These are phyloP conservation scores for Phataginus tricuspis DNA, from an alignment of 2,797 vertebrate genomes.

Conservation along the genomic window DNA sequence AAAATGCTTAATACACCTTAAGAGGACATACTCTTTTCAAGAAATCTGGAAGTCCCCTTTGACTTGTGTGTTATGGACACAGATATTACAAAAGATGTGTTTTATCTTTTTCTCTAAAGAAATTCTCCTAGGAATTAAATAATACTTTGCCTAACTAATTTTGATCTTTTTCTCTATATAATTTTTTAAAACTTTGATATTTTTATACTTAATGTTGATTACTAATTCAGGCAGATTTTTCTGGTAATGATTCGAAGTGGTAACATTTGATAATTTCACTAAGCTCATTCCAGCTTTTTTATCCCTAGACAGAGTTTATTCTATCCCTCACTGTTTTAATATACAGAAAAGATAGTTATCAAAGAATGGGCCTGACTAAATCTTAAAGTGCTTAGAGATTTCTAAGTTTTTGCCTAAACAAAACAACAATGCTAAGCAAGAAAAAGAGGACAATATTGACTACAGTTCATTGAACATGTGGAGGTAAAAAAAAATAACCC, in stretches of 20 bases:
- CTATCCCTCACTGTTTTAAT: neutral
- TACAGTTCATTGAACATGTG: neutral
- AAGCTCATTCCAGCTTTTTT: neutral
- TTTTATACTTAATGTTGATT: neutral
- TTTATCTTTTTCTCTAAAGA: conserved; percentile 6
- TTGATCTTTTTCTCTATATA: neutral
- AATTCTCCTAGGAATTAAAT: neutral
- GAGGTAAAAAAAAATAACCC: neutral
- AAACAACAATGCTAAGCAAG: neutral
- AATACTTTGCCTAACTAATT: neutral
- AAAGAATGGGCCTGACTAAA: neutral
- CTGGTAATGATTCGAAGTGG: neutral
- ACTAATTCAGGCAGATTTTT: neutral
- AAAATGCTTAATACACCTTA: neutral
- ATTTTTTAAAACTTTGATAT: neutral
- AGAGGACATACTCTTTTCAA: neutral
- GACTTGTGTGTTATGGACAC: neutral
- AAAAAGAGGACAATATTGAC: neutral
- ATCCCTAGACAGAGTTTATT: neutral
- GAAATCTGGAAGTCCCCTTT: neutral
- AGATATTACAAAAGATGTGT: neutral
- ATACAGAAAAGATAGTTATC: neutral
- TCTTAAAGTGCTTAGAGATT: conserved; percentile 8
- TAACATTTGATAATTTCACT: conserved; percentile 20
- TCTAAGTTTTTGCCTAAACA: neutral